Percentiles rank a stretch among this genome's conserved stretches.
Conservation (phyloP, 2,888 invertebrate species). For the Luperina testacea region DNA sequence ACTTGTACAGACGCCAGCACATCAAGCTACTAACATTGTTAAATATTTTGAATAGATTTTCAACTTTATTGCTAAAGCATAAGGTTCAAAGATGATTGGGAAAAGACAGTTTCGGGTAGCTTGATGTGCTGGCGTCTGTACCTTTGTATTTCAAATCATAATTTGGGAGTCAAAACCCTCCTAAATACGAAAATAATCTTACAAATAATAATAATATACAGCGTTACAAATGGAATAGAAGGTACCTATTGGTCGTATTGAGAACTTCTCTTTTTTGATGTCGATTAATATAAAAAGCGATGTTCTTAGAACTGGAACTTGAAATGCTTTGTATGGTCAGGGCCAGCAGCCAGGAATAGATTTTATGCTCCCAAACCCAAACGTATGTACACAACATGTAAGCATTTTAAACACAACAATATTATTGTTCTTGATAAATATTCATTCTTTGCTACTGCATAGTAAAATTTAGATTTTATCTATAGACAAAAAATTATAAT, state of each 20-base stretch:
- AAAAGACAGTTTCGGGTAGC: no score
- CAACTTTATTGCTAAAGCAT: no score
- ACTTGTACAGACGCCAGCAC: no score
- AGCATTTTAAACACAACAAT: neutral
- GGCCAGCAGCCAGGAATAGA: neutral
- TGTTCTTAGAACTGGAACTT: neutral
- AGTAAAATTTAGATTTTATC: constrained; percentile 12
- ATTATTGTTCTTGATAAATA: neutral
- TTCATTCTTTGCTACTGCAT: neutral
- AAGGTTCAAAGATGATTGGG: no score
- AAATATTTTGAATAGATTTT: no score
- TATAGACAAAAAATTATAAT: constrained; percentile 47
- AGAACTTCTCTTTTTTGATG: neutral
- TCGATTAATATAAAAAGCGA: neutral
- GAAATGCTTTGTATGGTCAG: no score
- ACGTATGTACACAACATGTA: neutral
- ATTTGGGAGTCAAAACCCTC: neutral
- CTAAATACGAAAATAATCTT: no score
- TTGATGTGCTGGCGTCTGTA: no score
- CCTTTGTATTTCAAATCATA: neutral
- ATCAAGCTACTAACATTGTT: no score
- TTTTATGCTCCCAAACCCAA: neutral
- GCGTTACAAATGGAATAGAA: neutral
- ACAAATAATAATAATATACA: neutral
- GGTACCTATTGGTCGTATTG: neutral